Base-by-base conservation (phyloP, 2,113 vertebrate species). In the Gymnarchus niloticus region DNA sequence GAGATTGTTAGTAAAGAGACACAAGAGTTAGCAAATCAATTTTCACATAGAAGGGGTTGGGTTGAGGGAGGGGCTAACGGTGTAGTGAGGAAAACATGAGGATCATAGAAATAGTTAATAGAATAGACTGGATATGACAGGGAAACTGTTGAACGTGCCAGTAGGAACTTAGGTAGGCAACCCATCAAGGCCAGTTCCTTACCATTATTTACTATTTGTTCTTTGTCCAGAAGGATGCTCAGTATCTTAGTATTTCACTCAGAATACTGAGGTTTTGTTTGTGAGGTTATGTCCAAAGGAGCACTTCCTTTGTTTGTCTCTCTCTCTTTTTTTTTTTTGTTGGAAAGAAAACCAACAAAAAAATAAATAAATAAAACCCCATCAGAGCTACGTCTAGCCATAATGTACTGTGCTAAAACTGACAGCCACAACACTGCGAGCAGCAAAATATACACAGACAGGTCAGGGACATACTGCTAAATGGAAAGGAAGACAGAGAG, bases 1-100 rank as follows among this genome's bases (percentile, higher is more conserved):
- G 86, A 85, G 85, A 86, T 81, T 93, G 93, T 94, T 94, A 94
- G 93, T 93, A 91, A 92, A 92, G 91, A 92, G 90, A 93, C 90
- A 90, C 88, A 89, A 87, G 89, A 91, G 90, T 93, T 25, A 88
- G 88, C 87, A 91, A 93, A 77, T 85, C 85, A 89, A 87, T 89
- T 59, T 90, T 83, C 90, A 87, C 88, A 89, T 51, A 86, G 85
- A 86, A 88, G 84, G 86, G 78, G 23, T 59, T 33, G 80, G 51
- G 82, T 41, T 28, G 85, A 56, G 48, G 57, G 56, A 19, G 28
- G 56, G 65, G 76, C 85, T 85, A 76, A 83, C 65, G 84, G 73
- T 86, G 89, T 84, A 87, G 83, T 86, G 90, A 88, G 59, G 82
- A 87, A 65, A 85, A 88, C 87, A 90, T 89, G 90, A 48, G 80